Base-by-base conservation (phyloP, 2,113 vertebrate species). In the Chelonoidis abingdonii region DNA sequence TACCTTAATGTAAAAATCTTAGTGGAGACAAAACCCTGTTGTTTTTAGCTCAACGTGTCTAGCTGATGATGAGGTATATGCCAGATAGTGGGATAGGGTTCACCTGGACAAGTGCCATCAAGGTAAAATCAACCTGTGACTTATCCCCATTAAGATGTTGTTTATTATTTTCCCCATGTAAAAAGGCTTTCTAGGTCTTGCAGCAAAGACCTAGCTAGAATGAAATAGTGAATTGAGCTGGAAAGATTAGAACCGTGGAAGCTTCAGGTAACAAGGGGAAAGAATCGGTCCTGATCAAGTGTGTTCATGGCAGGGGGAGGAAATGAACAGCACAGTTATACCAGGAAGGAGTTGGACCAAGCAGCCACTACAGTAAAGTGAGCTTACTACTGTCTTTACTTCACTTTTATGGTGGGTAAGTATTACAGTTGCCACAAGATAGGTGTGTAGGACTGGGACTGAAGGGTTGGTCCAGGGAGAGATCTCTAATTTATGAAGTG, bases 251-350 rank as follows among this genome's bases (percentile, higher is more conserved):
- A n/a, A 83, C 1, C 8, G 0, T 19, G 4, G 80, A 57, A 94
- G 76, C 92, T 35, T 56, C 89, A 2, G 94, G 90, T 41, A 54
- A 87, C 85, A 90, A 92, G 75, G 89, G 80, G 91, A 75, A 94
- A 93, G 82, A 91, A 94, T 93, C 83, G 80, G 49, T 6, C 80
- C 83, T 2, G n/a, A 79, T 94, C 50, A 11, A 44, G 49, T 4
- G 1, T 5, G 31, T 17, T 56, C 4, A 90, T 93, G 41, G 96
- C 88, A 80, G 95, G 92, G 91, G 5, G 2, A 88, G 95, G 72
- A 95, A 21, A 41, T 6, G 56, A 88, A 62, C 83, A 69, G 1
- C 47, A 53, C 10, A 1, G 54, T 35, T 78, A 78, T 80, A 89
- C 41, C 7, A 85, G 87, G 79, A 84, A 84, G 85, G 85, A 4